Base-by-base conservation (phyloP, 2,797 vertebrate genomes). In the Eremophila alpestris region DNA sequence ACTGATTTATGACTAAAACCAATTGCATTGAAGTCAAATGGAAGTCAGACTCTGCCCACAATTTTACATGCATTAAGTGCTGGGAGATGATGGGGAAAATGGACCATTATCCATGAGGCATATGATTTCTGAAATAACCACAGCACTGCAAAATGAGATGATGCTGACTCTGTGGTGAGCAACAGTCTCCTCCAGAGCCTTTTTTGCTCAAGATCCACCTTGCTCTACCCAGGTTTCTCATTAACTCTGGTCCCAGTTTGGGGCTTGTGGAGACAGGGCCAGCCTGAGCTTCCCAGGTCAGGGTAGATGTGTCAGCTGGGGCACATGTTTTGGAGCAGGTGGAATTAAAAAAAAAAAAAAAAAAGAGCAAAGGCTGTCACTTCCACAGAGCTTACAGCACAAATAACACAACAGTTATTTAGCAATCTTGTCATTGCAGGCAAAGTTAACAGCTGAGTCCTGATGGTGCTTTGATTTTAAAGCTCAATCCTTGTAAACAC, bases 381-480 rank as follows among this genome's bases (percentile, higher is more conserved):
- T 82, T 87, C 60, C 30, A 45, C 20, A 73, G 32, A 74, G 63
- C 45, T 82, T 75, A 81, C 22, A 54, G 46, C 30, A 79, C 73
- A 86, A 79, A 67, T 48, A 88, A 70, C 16, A 64, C n/a, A 91
- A 36, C 70, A 63, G 56, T 83, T 74, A 83, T 58, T 94, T 32
- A 89, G 84, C 0, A 4, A 83, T 63, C 38, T 41, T 70, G 69
- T 86, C 51, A 20, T 24, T 52, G 43, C 87, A 83, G 65, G 62
- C 65, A 55, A 69, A 92, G 82, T 74, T 90, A 87, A 87, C 62
- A 93, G 65, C 75, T 62, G 70, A 96, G 82, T 58, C 93, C 76
- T 80, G 81, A 59, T 10, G 70, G 73, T 65, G 75, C 92, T 94
- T 73, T 89, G 69, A 88, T 79, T 95, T 90, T 48, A 75, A 76